Percentiles rank a stretch among this genome's conserved stretches.
Evolutionary conservation across 2,888 invertebrate species (phyloP).

Genomic region (Andrena minutula): DNA sequence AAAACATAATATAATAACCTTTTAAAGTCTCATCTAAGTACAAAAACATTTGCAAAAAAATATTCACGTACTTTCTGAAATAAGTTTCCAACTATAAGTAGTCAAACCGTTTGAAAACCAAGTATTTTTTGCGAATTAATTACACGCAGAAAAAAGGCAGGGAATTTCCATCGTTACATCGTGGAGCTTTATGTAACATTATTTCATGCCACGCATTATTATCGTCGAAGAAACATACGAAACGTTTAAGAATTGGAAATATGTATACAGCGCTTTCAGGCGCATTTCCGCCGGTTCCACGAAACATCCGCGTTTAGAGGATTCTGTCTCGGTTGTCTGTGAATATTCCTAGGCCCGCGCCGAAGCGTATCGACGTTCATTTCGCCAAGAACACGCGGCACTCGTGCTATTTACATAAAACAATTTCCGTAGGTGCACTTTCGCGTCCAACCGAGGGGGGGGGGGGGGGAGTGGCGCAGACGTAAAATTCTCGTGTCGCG

Average conservation of each 20-base stretch:
- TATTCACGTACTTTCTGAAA: too few relatives aligned
- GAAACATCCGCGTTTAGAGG: not conserved
- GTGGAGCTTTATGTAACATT: too few relatives aligned
- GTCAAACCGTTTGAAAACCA: too few relatives aligned
- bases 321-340: constrained; percentile 13
- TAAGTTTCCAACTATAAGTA: too few relatives aligned
- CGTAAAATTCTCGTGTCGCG: constrained; percentile 41
- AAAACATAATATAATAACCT: too few relatives aligned
- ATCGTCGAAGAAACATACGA: not conserved
- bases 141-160: not conserved
- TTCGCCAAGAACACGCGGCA: constrained; percentile 22
- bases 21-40: too few relatives aligned
- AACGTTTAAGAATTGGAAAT: not conserved
- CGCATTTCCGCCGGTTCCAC: not conserved
- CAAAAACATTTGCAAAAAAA: too few relatives aligned
- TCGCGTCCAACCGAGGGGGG: constrained; percentile 20
- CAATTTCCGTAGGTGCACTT: constrained; percentile 52
- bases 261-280: not conserved
- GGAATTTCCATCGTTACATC: not conserved
- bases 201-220: not conserved
- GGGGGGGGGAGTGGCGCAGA: constrained; percentile 19
- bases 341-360: constrained; percentile 29
- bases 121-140: too few relatives aligned
- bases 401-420: constrained; percentile 43
- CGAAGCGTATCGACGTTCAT: constrained; percentile 43